Evolutionary conservation across 2,113 vertebrate genomes (phyloP).

Genomic region (Fulmarus glacialis): DNA sequence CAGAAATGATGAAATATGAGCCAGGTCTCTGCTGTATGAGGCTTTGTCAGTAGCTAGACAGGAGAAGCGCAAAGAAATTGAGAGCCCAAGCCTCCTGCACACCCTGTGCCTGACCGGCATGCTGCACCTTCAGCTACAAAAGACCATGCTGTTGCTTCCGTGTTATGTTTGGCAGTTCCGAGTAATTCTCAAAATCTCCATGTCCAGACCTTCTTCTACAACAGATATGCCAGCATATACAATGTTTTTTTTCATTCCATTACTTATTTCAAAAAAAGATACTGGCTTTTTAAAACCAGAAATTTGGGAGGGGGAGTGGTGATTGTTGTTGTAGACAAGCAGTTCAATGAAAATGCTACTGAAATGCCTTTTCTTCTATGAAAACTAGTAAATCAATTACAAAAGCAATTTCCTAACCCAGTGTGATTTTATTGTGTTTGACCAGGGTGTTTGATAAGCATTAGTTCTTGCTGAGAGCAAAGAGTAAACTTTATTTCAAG

Average conservation of each 20-base stretch:
- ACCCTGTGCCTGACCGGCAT: accelerated
- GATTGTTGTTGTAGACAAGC: conserved; percentile 51
- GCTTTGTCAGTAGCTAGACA: neutral
- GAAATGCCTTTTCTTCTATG: conserved; percentile 66
- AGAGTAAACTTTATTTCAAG: conserved; percentile 66
- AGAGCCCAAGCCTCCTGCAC: neutral
- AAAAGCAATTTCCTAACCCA: conserved; percentile 73
- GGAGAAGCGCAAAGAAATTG: neutral
- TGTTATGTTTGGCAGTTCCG: neutral
- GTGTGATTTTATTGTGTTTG: conserved; percentile 75
- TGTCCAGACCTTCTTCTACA: neutral
- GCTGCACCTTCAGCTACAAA: neutral
- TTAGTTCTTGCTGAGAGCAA: conserved; percentile 72
- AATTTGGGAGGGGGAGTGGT: neutral
- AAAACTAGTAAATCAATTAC: conserved; percentile 75
- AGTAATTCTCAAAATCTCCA: neutral
- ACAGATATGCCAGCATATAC: neutral
- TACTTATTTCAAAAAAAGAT: neutral
- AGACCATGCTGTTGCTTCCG: accelerated
- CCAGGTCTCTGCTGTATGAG: neutral
- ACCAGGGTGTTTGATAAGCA: conserved; percentile 70
- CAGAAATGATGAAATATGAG: neutral
- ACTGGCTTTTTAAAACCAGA: conserved; percentile 38
- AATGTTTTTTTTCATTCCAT: neutral
- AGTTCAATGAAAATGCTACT: conserved; percentile 72